A percentile compares a stretch with the other conserved stretches of the same genome.
Evolutionary conservation across 2,113 vertebrate species (phyloP).

Genomic region (Balaeniceps rex): DNA sequence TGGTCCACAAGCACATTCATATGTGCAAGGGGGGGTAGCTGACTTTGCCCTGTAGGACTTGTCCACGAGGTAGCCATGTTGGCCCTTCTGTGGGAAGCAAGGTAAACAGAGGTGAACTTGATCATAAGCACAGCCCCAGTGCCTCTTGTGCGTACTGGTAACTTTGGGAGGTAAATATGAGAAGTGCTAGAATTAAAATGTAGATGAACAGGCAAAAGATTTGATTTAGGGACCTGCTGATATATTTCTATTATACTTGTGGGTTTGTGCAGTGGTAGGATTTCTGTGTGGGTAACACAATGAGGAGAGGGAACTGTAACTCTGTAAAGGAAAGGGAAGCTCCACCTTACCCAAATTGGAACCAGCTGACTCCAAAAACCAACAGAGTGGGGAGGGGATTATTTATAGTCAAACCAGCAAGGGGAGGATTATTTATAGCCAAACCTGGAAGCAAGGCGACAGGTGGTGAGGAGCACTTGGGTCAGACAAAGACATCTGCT

Average conservation of each 20-base stretch:
- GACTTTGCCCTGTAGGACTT: background rate
- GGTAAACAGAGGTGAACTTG: background rate
- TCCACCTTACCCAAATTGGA: slow-evolving; percentile 4
- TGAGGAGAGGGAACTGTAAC: background rate
- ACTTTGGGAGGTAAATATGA: background rate
- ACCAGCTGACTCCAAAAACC: slow-evolving; percentile 10
- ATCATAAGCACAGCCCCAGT: background rate
- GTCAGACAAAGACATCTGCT: slow-evolving; percentile 36
- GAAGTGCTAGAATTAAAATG: background rate
- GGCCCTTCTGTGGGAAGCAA: background rate
- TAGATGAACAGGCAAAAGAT: background rate
- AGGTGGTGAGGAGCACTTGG: slow-evolving; percentile 38
- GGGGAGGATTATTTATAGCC: slow-evolving; percentile 36
- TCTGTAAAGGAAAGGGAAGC: background rate
- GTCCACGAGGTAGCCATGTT: accelerated
- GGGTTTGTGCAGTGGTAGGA: background rate
- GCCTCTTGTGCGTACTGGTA: background rate
- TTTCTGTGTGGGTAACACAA: background rate
- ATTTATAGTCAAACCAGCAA: slow-evolving; percentile 41
- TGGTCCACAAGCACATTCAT: background rate
- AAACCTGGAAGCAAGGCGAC: background rate
- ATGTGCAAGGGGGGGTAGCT: background rate
- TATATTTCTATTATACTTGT: background rate
- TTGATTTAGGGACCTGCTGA: background rate
- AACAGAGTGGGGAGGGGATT: background rate